A percentile compares a stretch with the other conserved stretches of the same genome.
Evolutionary conservation across 2,888 invertebrate species (phyloP).

Genomic region (Spatulosminthurus flaviceps): DNA sequence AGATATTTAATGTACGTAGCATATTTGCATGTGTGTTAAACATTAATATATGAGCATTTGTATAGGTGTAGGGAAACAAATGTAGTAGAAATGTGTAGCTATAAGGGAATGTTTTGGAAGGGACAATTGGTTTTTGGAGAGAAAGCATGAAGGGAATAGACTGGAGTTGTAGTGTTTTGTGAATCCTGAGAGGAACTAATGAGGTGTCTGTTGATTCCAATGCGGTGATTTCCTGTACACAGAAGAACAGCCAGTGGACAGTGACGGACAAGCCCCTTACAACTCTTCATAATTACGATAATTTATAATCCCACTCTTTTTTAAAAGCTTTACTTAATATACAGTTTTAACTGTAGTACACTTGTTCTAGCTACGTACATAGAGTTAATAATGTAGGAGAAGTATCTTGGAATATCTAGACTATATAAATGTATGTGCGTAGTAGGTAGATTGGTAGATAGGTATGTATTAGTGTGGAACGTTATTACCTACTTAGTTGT

Average conservation of each 20-base stretch:
- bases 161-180: not conserved
- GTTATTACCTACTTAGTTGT: no score
- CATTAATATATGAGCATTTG: not conserved
- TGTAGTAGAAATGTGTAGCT: no score
- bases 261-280: conserved; percentile 58
- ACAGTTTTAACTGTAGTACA: no score
- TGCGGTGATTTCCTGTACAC: conserved; percentile 26
- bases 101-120: no score
- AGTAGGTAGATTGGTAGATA: conserved; percentile 1
- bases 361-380: not conserved
- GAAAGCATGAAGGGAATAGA: conserved; percentile 1
- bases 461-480: no score
- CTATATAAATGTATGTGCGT: no score
- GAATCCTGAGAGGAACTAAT: conserved; percentile 36
- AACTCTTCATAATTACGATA: conserved; percentile 61
- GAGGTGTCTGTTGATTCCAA: conserved; percentile 45
- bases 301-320: conserved; percentile 61
- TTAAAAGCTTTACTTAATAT: conserved; percentile 21
- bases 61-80: not conserved
- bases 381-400: no score
- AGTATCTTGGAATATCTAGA: not conserved
- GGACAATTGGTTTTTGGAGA: not conserved
- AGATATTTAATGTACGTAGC: not conserved
- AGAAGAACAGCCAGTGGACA: conserved; percentile 50
- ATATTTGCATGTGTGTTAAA: not conserved